Conservation (phyloP, 2,797 vertebrate species). For the Loris lydekkerianus region DNA sequence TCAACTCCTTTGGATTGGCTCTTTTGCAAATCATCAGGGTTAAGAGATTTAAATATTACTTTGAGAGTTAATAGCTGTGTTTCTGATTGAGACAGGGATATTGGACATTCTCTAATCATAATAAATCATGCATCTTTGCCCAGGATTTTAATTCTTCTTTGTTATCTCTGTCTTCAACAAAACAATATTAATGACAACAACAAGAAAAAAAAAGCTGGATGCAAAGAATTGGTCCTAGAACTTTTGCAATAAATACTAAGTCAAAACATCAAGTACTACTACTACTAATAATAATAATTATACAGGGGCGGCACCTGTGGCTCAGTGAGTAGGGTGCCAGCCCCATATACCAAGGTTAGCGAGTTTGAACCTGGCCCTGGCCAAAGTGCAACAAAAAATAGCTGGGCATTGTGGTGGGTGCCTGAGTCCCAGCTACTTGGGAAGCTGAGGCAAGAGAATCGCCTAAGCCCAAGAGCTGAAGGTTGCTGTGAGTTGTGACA, state of each 20-base stretch:
- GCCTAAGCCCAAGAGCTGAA: no score
- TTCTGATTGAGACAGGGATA: neutral
- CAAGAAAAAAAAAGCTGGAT: neutral
- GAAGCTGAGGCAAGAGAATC: no score
- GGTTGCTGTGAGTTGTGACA: no score
- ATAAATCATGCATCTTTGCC: neutral
- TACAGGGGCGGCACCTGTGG: neutral
- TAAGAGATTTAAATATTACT: slow-evolving; percentile 39
- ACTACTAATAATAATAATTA: slow-evolving; percentile 12
- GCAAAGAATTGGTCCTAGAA: neutral
- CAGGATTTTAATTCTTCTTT: neutral
- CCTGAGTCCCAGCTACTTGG: no score
- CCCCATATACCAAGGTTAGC: no score
- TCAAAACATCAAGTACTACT: slow-evolving; percentile 40
- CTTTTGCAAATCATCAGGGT: neutral
- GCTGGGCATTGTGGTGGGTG: no score
- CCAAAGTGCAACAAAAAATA: no score
- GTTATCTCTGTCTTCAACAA: neutral
- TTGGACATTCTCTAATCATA: neutral
- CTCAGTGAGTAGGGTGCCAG: no score
- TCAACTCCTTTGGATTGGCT: neutral
- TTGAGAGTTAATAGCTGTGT: neutral
- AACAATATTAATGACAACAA: slow-evolving; percentile 13
- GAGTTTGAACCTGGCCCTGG: no score
- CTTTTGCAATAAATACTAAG: slow-evolving; percentile 10